Base-by-base conservation (phyloP, 2,888 invertebrate species). In the Cephus pygmeus region DNA sequence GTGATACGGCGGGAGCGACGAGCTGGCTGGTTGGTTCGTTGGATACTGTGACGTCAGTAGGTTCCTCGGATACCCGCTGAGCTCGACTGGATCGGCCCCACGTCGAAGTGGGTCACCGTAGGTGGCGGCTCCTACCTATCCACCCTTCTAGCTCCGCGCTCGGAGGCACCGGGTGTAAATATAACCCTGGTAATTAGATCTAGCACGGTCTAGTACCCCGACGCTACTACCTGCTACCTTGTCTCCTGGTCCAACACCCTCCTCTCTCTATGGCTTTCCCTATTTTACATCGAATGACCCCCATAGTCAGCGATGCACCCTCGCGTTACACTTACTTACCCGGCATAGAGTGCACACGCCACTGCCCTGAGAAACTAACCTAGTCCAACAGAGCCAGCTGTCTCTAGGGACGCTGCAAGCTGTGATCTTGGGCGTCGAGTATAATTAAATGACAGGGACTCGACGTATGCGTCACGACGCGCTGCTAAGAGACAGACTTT, bases 31-130 rank as follows among this genome's bases (percentile, higher is more conserved):
- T 79, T 78, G 79, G 76, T 79, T 76, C 76, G 77, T 82, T 77
- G 69, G 75, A 74, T 77, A 69, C 75, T 71, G 78, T 82, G 81
- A 82, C 82, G 82, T 82, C 82, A 80, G 80, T 73, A 35, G 69
- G 76, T 81, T 79, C 76, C 76, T 77, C 79, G 77, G 30, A 35
- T 74, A n/a, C 40, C 77, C 73, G 68, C 33, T 11, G 69, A 75
- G 77, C 68, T 77, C 69, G 40, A 35, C 34, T 69, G 35, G 75
- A 69, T 36, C 30, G 75, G 77, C 76, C 76, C 73, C 40, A 35
- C 40, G 30, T 30, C n/a, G 74, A 74, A 74, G 23, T 74, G n/a
- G 74, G 74, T 74, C 74, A 34, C 34, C 34, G 74, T 74, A 74
- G 74, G 74, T 74, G 74, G 74, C 35, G 35, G 35, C 35, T 35